Conservation (phyloP, 2,888 invertebrate genomes). For the Teleogryllus oceanicus region DNA sequence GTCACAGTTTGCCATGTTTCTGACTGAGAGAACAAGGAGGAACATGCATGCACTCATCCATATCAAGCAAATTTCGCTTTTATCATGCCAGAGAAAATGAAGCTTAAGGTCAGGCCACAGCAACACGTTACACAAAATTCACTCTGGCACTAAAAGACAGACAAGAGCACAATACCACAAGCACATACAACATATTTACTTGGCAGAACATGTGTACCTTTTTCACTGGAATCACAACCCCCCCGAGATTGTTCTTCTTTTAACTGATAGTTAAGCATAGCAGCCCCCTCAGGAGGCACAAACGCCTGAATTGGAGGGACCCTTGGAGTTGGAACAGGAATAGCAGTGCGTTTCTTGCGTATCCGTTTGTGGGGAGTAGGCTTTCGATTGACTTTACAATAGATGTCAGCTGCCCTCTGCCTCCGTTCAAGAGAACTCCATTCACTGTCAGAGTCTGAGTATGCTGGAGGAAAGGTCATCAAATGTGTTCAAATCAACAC, state of each 20-base stretch:
- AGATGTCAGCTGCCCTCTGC: slow-evolving; percentile 58
- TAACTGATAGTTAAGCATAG: slow-evolving; percentile 46
- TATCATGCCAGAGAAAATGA: not conserved
- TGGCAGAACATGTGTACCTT: slow-evolving; percentile 42
- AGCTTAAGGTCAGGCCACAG: too few species aligned
- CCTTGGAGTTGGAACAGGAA: slow-evolving; percentile 82
- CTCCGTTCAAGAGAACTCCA: slow-evolving; percentile 69
- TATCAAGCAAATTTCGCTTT: not conserved
- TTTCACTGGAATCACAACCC: slow-evolving; percentile 45
- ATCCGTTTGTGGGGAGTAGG: slow-evolving; percentile 67
- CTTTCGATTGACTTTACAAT: slow-evolving; percentile 65
- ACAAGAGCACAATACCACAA: slow-evolving; percentile 1
- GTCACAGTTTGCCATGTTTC: too few species aligned
- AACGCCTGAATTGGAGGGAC: slow-evolving; percentile 57
- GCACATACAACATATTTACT: not conserved
- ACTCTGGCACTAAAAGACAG: slow-evolving; percentile 3
- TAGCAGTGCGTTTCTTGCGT: slow-evolving; percentile 69
- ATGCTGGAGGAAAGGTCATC: slow-evolving; percentile 53
- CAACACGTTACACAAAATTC: not conserved
- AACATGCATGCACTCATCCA: not conserved
- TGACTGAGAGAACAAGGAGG: too few species aligned
- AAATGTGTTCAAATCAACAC: slow-evolving; percentile 7
- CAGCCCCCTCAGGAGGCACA: slow-evolving; percentile 43
- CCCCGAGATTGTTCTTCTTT: slow-evolving; percentile 49
- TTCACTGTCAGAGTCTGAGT: slow-evolving; percentile 88